phyloP scores from a whole-genome alignment of 2,888 invertebrate species.

The Caenorhabditis sp. region DNA sequence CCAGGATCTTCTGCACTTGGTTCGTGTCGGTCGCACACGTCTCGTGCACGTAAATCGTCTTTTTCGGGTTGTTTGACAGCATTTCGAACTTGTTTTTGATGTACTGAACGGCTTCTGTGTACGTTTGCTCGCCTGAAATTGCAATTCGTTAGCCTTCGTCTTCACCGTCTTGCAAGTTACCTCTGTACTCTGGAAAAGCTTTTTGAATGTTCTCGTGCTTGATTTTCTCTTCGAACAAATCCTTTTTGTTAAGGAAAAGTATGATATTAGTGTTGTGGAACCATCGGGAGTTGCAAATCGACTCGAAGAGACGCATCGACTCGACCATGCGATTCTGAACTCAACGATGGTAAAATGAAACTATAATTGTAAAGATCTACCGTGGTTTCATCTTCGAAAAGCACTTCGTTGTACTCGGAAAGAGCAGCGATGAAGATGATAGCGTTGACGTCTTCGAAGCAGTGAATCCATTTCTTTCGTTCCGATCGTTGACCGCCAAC shows the following conservation, averaged over 20 bases:
- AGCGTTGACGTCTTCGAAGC: conserved; percentile 75
- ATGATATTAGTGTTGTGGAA: conserved; percentile 78
- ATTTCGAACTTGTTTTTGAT: conserved; percentile 73
- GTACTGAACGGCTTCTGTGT: conserved; percentile 71
- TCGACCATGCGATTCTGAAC: conserved; percentile 78
- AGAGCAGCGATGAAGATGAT: conserved; percentile 99
- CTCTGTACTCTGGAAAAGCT: conserved; percentile 76
- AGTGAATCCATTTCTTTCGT: conserved; percentile 78
- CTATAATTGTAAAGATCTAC: conserved; percentile 81
- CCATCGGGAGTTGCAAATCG: conserved; percentile 78
- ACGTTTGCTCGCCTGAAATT: conserved; percentile 72
- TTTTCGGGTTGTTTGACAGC: conserved; percentile 72
- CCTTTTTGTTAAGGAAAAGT: conserved; percentile 77
- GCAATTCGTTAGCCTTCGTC: no score
- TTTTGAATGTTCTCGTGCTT: conserved; percentile 63
- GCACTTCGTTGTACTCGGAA: conserved; percentile 86
- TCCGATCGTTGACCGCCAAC: conserved; percentile 77
- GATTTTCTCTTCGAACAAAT: conserved; percentile 77
- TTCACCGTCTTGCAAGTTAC: no score
- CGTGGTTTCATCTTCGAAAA: conserved; percentile 99
- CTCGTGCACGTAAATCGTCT: conserved; percentile 72
- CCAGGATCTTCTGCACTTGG: conserved; percentile 75
- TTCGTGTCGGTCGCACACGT: conserved; percentile 78
- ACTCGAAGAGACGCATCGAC: conserved; percentile 77
- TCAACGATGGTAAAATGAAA: not conserved